phyloP scores from a whole-genome alignment of 2,113 vertebrate species.

The Plotosus lineatus region DNA sequence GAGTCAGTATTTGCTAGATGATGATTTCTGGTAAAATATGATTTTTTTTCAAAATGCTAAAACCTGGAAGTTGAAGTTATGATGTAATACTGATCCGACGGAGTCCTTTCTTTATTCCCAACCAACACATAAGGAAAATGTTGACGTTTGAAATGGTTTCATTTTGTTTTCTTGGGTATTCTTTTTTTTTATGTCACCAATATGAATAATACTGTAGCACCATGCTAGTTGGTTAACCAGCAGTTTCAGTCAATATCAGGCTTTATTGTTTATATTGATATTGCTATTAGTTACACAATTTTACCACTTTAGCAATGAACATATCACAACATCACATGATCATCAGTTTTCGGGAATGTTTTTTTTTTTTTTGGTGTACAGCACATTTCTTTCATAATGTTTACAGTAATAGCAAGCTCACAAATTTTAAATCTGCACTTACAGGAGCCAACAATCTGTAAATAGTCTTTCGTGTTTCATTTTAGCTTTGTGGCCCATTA shows the following conservation, averaged over 20 bases:
- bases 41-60: neutral
- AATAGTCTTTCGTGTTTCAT: neutral
- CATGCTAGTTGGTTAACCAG: neutral
- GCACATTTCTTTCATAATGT: neutral
- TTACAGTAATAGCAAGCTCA: neutral
- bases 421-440: neutral
- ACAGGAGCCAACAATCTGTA: neutral
- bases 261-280: neutral
- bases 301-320: neutral
- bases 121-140: neutral
- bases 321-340: neutral
- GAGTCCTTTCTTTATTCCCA: neutral
- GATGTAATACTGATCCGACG: neutral
- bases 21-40: neutral
- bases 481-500: neutral
- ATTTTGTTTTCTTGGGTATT: neutral
- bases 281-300: neutral
- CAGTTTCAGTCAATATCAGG: neutral
- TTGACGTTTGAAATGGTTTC: neutral
- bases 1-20: neutral
- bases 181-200: neutral
- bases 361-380: neutral
- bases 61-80: neutral
- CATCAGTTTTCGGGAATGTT: neutral
- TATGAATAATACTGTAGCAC: neutral